A percentile compares a stretch with the other conserved stretches of the same genome.
phyloP scores from a whole-genome alignment of 2,888 invertebrate genomes.

The Drosophila subsilvestris region DNA sequence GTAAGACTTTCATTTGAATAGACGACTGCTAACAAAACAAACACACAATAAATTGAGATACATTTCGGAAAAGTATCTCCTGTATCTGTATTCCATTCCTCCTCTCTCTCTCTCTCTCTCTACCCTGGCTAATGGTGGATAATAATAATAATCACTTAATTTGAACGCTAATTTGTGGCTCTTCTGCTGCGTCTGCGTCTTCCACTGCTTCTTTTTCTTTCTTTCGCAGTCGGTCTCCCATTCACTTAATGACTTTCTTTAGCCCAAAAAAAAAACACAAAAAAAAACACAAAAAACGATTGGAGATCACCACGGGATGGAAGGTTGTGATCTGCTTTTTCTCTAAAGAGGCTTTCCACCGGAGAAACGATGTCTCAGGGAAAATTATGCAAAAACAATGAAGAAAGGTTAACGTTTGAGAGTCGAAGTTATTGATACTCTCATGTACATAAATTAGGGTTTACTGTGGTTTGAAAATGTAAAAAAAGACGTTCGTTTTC shows the following conservation, averaged over 20 bases:
- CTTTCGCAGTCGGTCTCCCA: constrained; percentile 10
- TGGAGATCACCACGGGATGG: constrained; percentile 23
- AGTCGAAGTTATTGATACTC: background rate
- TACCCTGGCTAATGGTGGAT: constrained; percentile 26
- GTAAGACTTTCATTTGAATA: constrained; percentile 68
- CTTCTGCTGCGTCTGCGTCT: constrained; percentile 28
- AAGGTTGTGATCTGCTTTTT: constrained; percentile 71
- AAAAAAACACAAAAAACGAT: too few relatives aligned
- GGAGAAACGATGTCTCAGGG: constrained; percentile 48
- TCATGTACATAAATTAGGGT: too few relatives aligned
- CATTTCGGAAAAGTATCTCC: constrained; percentile 36
- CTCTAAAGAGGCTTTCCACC: constrained; percentile 34
- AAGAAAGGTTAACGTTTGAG: constrained; percentile 22
- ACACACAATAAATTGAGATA: constrained; percentile 41
- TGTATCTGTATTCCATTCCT: background rate
- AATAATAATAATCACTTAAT: constrained; percentile 79
- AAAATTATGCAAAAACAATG: constrained; percentile 64
- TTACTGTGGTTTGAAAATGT: too few relatives aligned
- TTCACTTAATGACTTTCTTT: constrained; percentile 74
- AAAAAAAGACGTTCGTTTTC: background rate
- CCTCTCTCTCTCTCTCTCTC: background rate
- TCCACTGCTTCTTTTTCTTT: constrained; percentile 19
- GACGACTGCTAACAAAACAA: constrained; percentile 51
- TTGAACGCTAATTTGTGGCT: constrained; percentile 66
- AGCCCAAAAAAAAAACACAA: constrained; percentile 27